Percentiles rank a stretch among this genome's conserved stretches.
phyloP scores from a whole-genome alignment of 2,797 vertebrate species.

The Sarcoramphus papa region DNA sequence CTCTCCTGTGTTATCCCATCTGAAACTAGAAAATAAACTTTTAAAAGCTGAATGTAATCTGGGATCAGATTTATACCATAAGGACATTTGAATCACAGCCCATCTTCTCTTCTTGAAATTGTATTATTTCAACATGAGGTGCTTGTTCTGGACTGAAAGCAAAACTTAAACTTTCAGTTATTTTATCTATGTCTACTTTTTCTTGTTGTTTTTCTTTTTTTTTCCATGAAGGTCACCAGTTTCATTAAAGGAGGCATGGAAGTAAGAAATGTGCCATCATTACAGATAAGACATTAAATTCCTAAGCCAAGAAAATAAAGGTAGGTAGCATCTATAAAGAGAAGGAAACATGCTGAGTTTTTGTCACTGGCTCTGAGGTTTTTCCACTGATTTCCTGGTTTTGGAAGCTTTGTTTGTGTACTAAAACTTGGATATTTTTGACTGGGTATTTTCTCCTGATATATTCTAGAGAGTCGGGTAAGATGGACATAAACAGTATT shows the following conservation, averaged over 20 bases:
- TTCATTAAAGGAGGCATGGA: not conserved
- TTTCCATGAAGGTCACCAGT: not conserved
- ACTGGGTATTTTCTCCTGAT: not conserved
- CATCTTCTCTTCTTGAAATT: not conserved
- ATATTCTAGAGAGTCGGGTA: not conserved
- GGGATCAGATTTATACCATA: not conserved
- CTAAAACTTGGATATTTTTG: not conserved
- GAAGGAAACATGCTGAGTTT: not conserved
- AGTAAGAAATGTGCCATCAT: not conserved
- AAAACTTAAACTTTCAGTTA: not conserved
- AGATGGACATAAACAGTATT: not conserved
- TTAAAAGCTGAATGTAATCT: not conserved
- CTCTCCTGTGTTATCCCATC: not conserved
- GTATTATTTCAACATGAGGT: not conserved
- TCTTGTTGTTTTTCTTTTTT: not conserved
- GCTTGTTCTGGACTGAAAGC: not conserved
- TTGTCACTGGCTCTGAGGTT: not conserved
- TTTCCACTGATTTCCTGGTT: not conserved
- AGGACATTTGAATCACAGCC: not conserved
- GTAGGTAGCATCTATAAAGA: not conserved
- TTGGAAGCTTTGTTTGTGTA: not conserved
- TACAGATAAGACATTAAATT: not conserved
- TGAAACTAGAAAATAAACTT: not conserved
- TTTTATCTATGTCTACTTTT: not conserved
- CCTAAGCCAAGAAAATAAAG: not conserved